Evolutionary conservation across 2,113 vertebrate species (phyloP).

Genomic region (Otolemur garnettii): DNA sequence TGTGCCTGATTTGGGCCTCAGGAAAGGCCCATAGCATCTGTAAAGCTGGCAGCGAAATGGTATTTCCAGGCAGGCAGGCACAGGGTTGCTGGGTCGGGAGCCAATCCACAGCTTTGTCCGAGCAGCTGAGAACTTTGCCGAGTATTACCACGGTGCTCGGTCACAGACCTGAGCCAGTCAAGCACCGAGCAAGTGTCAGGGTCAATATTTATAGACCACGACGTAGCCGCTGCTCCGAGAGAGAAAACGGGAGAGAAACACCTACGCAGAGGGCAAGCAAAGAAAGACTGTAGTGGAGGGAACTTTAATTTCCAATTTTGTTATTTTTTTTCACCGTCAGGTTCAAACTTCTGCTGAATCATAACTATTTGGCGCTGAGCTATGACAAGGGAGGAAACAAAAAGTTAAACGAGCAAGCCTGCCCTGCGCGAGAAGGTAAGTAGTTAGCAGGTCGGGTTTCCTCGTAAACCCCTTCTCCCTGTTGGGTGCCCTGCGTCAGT

Average conservation of each 20-base stretch:
- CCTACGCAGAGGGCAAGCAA: constrained; percentile 24
- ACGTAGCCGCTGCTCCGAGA: constrained; percentile 75
- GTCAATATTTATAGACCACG: constrained; percentile 90
- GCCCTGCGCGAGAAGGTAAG: constrained; percentile 78
- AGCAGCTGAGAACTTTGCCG: constrained; percentile 89
- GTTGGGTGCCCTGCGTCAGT: background rate
- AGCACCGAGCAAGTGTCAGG: constrained; percentile 86
- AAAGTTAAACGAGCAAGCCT: constrained; percentile 76
- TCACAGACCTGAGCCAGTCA: constrained; percentile 86
- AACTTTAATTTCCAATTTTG: constrained; percentile 70
- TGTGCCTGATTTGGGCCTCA: constrained; percentile 82
- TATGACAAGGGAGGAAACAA: constrained; percentile 79
- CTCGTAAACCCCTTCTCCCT: background rate
- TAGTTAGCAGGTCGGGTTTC: constrained; percentile 49
- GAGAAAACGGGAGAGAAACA: background rate
- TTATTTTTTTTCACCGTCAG: constrained; percentile 56
- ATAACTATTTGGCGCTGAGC: constrained; percentile 39
- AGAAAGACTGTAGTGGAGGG: constrained; percentile 53
- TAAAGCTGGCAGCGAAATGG: constrained; percentile 86
- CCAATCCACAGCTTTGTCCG: constrained; percentile 86
- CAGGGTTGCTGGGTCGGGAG: constrained; percentile 84
- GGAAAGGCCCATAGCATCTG: constrained; percentile 85
- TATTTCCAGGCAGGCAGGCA: constrained; percentile 89
- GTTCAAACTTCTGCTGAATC: constrained; percentile 79
- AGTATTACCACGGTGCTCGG: constrained; percentile 84